Percentiles rank a stretch among this genome's conserved stretches.
These are phyloP conservation scores for Laothoe populi DNA, from an alignment of 2,888 invertebrate species.

Conservation along the genomic window DNA sequence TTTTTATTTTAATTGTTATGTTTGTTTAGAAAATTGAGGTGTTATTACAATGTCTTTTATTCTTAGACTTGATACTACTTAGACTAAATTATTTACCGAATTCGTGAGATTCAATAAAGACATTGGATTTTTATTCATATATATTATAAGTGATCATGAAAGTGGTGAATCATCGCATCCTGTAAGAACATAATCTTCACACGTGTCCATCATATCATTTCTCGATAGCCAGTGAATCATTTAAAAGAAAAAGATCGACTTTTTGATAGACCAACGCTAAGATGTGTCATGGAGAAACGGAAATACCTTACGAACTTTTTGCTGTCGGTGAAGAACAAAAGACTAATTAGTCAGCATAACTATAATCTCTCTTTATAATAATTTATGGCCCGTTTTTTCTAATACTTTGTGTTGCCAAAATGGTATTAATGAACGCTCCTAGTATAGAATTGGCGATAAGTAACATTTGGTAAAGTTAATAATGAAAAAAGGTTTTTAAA, in stretches of 20 bases:
- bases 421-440: no score
- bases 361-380: no score
- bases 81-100: neutral
- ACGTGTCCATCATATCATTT: conserved; percentile 57
- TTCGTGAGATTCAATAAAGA: neutral
- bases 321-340: neutral
- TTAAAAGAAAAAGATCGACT: conserved; percentile 28
- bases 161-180: conserved; percentile 51
- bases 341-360: no score
- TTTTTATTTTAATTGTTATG: no score
- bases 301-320: conserved; percentile 23
- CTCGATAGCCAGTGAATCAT: conserved; percentile 62
- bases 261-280: conserved; percentile 27
- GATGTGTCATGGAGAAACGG: conserved; percentile 29
- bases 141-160: conserved; percentile 25
- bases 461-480: no score
- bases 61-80: neutral
- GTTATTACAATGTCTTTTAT: neutral
- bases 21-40: no score
- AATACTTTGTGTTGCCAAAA: no score
- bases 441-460: no score
- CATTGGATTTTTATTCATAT: neutral
- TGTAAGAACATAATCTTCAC: conserved; percentile 55
- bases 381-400: no score
- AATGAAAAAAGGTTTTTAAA: no score